Evolutionary conservation across 2,113 vertebrate genomes (phyloP).

Genomic region (Phylloscopus trochilus): DNA sequence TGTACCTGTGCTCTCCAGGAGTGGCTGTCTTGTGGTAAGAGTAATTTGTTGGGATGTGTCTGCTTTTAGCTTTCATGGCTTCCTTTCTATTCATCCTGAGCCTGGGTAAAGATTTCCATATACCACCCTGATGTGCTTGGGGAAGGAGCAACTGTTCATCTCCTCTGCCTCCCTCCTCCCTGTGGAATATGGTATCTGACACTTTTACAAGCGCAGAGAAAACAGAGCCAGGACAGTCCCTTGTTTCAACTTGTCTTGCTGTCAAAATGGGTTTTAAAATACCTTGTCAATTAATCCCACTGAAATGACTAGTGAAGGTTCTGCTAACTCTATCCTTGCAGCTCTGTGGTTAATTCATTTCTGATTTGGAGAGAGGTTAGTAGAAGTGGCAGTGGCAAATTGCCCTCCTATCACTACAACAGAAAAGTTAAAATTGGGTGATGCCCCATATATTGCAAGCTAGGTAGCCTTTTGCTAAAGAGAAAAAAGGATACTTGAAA

Average conservation of each 20-base stretch:
- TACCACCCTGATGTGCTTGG: neutral
- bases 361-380: neutral
- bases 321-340: neutral
- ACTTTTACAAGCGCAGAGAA: neutral
- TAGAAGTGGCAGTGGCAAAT: neutral
- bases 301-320: neutral
- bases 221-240: neutral
- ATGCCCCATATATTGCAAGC: neutral
- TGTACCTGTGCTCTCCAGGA: neutral
- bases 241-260: neutral
- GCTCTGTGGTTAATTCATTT: neutral
- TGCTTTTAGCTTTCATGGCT: neutral
- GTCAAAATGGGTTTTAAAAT: neutral
- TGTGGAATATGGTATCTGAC: accelerated
- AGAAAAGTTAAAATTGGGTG: neutral
- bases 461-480: neutral
- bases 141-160: neutral
- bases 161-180: neutral
- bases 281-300: neutral
- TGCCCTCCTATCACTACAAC: neutral
- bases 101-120: neutral
- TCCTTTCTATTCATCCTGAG: neutral
- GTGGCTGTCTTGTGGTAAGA: neutral
- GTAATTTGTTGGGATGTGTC: neutral
- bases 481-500: neutral